phyloP scores from a whole-genome alignment of 2,797 vertebrate genomes.

The Acrossocheilus fasciatus region DNA sequence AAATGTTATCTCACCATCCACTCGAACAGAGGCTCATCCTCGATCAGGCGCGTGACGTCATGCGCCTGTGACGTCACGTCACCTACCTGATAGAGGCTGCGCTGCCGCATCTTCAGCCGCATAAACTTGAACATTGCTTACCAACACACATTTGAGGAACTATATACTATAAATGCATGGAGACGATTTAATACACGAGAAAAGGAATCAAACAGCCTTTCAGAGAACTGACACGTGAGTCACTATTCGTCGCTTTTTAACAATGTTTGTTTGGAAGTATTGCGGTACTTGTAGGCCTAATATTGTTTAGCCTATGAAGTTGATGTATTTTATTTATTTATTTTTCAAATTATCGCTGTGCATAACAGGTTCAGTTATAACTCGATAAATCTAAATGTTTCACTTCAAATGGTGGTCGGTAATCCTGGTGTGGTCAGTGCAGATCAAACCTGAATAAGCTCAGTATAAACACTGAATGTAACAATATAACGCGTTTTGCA shows the following conservation, averaged over 20 bases:
- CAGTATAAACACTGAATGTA: not conserved
- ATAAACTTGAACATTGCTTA: conserved; percentile 69
- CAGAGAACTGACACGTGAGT: conserved; percentile 75
- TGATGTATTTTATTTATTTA: too few relatives aligned
- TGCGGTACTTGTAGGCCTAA: not conserved
- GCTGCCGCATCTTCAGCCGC: conserved; percentile 65
- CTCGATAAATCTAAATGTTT: not conserved
- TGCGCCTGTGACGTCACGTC: conserved; percentile 52
- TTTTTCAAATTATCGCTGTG: not conserved
- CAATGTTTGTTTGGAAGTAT: not conserved
- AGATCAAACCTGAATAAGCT: not conserved
- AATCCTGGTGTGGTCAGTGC: not conserved
- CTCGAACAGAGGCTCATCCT: conserved; percentile 16
- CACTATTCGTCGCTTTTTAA: not conserved
- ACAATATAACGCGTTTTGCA: not conserved
- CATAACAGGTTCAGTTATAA: not conserved
- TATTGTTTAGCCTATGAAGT: not conserved
- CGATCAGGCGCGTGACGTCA: conserved; percentile 40
- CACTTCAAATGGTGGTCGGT: not conserved
- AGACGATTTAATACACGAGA: conserved; percentile 67
- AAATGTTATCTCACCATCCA: not conserved
- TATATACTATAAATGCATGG: conserved; percentile 78
- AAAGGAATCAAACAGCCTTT: conserved; percentile 53
- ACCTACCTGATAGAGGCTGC: conserved; percentile 66
- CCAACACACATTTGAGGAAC: conserved; percentile 71